phyloP scores from a whole-genome alignment of 1,140 invertebrate genomes.

The Heliconius hewitsoni region DNA sequence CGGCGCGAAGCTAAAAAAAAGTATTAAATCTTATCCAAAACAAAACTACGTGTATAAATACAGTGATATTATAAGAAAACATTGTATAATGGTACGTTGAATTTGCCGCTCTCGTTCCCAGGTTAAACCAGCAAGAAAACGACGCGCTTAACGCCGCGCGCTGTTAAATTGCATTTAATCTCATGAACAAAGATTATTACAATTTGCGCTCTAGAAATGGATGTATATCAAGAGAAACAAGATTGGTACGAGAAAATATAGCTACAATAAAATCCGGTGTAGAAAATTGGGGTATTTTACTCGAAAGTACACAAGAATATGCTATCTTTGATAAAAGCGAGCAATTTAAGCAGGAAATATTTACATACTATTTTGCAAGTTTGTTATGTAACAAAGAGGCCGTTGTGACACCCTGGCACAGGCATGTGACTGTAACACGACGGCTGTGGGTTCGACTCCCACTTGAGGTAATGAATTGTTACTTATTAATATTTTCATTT shows the following conservation, averaged over 20 bases:
- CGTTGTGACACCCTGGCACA: too few species aligned
- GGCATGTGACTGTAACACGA: too few species aligned
- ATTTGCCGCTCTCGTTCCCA: not conserved
- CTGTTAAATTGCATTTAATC: not conserved
- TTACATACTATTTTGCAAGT: not conserved
- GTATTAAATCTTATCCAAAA: too few species aligned
- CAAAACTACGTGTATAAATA: not conserved
- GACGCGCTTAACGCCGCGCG: not conserved
- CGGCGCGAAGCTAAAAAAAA: too few species aligned
- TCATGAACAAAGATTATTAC: not conserved
- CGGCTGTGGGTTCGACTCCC: too few species aligned
- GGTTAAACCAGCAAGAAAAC: not conserved
- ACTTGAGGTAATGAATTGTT: too few species aligned
- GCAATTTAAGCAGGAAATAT: not conserved
- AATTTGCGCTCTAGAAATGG: not conserved
- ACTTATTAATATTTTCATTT: too few species aligned
- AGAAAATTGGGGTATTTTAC: not conserved
- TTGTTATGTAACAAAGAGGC: not conserved
- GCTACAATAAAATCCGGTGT: slow-evolving; percentile 4
- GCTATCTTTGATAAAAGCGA: not conserved
- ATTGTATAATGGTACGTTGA: not conserved
- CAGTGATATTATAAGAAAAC: not conserved
- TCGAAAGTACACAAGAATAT: not conserved
- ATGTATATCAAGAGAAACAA: not conserved
- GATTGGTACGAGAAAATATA: not conserved